Percentiles rank a stretch among this genome's conserved stretches.
phyloP scores from a whole-genome alignment of 1,140 invertebrate species.

The Acromyrmex echinatior region DNA sequence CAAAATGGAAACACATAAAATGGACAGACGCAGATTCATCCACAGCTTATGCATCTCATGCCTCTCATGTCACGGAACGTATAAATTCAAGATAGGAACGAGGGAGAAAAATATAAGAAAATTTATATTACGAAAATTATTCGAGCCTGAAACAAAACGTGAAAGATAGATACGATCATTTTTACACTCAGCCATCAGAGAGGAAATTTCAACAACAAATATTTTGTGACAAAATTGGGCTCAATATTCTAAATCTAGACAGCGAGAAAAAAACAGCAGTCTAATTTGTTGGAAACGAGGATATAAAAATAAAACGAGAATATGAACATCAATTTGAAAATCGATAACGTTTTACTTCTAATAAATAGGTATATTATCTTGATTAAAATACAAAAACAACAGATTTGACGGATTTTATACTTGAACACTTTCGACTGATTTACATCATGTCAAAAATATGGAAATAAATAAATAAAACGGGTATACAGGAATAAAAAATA shows the following conservation, averaged over 20 bases:
- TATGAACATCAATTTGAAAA: background rate
- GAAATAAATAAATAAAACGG: background rate
- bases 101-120: background rate
- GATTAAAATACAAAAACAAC: background rate
- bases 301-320: background rate
- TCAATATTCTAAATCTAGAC: background rate
- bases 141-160: background rate
- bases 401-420: background rate
- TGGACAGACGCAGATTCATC: conserved; percentile 1
- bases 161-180: background rate
- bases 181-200: too few species aligned
- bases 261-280: background rate
- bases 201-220: background rate
- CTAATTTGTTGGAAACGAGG: background rate
- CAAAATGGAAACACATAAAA: conserved; percentile 25
- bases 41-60: background rate
- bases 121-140: conserved; percentile 15
- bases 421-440: background rate
- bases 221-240: background rate
- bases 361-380: background rate
- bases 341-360: background rate
- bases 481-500: background rate
- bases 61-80: background rate
- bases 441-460: background rate
- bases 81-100: background rate